A percentile compares a stretch with the other conserved stretches of the same genome.
phyloP scores from a whole-genome alignment of 2,888 invertebrate genomes.

The Tenthredo distinguenda region DNA sequence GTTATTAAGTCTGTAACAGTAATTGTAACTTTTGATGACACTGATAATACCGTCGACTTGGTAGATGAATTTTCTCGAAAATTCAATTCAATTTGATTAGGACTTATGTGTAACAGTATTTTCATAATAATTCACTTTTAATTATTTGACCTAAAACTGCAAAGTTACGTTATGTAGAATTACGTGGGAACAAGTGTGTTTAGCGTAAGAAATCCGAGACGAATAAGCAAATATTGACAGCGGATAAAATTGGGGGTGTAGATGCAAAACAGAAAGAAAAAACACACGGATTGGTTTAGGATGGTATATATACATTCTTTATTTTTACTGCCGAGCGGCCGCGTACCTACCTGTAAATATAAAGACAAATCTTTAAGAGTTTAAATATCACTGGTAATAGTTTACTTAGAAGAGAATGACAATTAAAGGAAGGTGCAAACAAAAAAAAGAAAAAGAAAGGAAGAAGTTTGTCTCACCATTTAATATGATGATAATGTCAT shows the following conservation, averaged over 20 bases:
- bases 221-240: background rate
- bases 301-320: conserved; percentile 1
- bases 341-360: conserved; percentile 44
- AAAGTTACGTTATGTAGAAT: conserved; percentile 21
- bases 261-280: background rate
- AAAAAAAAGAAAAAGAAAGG: background rate
- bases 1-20: conserved; percentile 13
- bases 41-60: background rate
- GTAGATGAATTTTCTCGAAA: background rate
- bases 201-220: background rate
- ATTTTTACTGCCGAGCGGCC: conserved; percentile 45
- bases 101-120: conserved; percentile 16
- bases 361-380: background rate
- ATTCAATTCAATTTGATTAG: background rate
- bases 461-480: conserved; percentile 7
- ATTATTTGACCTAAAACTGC: conserved; percentile 37
- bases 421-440: background rate
- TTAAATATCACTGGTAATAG: conserved; percentile 1
- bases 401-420: conserved; percentile 1
- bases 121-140: conserved; percentile 35
- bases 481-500: background rate
- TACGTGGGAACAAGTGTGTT: conserved; percentile 35
- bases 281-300: background rate
- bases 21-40: background rate
- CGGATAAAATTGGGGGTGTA: background rate